These are phyloP conservation scores for Genyomyrus donnyi DNA, from an alignment of 2,113 vertebrate species.

Conservation along the genomic window DNA sequence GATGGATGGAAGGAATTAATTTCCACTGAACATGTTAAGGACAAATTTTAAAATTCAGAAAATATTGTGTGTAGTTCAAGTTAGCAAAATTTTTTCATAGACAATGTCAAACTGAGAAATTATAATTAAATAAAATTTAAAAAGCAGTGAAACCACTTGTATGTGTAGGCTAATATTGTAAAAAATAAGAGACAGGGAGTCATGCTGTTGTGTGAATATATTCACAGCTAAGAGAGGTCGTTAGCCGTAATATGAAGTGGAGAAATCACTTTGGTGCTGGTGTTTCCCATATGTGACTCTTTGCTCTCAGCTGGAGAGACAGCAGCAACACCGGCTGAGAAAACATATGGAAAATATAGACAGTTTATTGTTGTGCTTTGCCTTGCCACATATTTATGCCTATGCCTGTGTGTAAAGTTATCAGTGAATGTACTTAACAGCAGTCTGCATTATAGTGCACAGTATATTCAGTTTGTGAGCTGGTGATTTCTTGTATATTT, in stretches of 20 bases:
- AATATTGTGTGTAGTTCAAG: neutral
- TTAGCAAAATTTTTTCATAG: neutral
- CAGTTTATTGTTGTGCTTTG: neutral
- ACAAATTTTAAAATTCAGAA: neutral
- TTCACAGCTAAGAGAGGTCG: neutral
- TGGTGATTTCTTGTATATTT: neutral
- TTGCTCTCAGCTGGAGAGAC: neutral
- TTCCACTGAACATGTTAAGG: neutral
- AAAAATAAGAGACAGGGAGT: neutral
- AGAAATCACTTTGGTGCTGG: neutral
- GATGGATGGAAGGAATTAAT: neutral
- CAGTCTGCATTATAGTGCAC: neutral
- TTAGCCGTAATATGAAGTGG: neutral
- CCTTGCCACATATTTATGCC: neutral
- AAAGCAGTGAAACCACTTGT: neutral
- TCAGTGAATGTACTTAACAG: neutral
- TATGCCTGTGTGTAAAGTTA: neutral
- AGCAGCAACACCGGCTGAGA: neutral
- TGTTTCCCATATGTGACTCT: neutral
- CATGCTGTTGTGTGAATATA: neutral
- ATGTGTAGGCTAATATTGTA: neutral
- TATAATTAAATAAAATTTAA: neutral
- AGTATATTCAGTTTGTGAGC: neutral
- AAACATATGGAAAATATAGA: neutral
- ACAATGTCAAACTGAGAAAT: neutral